Evolutionary conservation across 2,888 invertebrate genomes (phyloP).

Genomic region (Drosophila fulvimacula): DNA sequence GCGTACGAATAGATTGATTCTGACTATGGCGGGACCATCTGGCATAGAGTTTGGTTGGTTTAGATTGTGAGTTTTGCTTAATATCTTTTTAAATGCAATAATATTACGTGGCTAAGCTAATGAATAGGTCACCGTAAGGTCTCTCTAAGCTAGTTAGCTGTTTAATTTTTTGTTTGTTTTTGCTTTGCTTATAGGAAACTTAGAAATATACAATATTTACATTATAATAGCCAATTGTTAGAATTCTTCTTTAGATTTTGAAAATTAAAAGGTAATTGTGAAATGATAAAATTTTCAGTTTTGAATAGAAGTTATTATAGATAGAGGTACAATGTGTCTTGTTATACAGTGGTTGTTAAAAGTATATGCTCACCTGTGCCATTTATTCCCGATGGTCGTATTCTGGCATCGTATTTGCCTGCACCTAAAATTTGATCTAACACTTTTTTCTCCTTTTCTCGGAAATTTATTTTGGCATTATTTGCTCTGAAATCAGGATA

Average conservation of each 20-base stretch:
- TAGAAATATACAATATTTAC: slow-evolving; percentile 31
- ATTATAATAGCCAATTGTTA: slow-evolving; percentile 47
- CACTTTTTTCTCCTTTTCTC: slow-evolving; percentile 97
- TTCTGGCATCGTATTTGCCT: slow-evolving; percentile 95
- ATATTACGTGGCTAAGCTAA: slow-evolving; percentile 59
- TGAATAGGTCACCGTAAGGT: slow-evolving; percentile 12
- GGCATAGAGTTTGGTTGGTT: slow-evolving; percentile 83
- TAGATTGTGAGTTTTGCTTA: slow-evolving; percentile 51
- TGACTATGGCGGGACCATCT: slow-evolving; percentile 98
- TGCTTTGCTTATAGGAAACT: slow-evolving; percentile 43
- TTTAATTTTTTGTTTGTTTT: not conserved
- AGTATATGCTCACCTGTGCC: slow-evolving; percentile 91
- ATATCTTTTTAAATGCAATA: not conserved
- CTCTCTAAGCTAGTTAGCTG: slow-evolving; percentile 36
- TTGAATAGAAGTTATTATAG: slow-evolving; percentile 19
- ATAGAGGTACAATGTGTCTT: not conserved
- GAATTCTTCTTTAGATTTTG: not conserved
- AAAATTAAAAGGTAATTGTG: not conserved
- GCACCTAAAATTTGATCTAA: slow-evolving; percentile 96
- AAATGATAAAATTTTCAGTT: slow-evolving; percentile 14
- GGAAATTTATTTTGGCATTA: slow-evolving; percentile 94
- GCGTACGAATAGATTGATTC: slow-evolving; percentile 98
- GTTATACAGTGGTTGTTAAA: slow-evolving; percentile 1
- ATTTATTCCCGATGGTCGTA: slow-evolving; percentile 96
- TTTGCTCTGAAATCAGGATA: slow-evolving; percentile 88